These are phyloP conservation scores for Tridacna gigas DNA, from an alignment of 2,888 invertebrate genomes.

Conservation along the genomic window DNA sequence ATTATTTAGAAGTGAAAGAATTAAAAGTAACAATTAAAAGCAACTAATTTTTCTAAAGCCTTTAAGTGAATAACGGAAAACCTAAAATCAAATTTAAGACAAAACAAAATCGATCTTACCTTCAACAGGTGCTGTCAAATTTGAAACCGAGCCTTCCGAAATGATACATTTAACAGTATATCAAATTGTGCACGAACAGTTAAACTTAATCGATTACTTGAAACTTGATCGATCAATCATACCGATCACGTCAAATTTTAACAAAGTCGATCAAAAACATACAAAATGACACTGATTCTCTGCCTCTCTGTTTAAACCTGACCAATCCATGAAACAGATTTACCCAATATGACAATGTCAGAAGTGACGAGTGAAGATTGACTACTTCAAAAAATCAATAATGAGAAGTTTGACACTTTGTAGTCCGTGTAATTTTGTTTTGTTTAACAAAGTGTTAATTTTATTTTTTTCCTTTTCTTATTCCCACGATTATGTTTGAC, in stretches of 20 bases:
- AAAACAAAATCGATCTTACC: constrained; percentile 4
- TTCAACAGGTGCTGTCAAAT: background rate
- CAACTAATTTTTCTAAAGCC: background rate
- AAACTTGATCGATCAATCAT: background rate
- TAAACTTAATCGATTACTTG: background rate
- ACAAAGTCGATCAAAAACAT: background rate
- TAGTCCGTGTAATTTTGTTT: background rate
- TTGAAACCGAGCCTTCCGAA: background rate
- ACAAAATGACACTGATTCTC: background rate
- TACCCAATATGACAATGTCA: background rate
- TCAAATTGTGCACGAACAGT: background rate
- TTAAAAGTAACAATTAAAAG: no score
- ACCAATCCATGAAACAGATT: background rate
- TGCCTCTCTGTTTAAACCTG: background rate
- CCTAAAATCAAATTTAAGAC: background rate
- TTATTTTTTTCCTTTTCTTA: no score
- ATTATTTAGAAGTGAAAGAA: no score
- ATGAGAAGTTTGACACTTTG: constrained; percentile 4
- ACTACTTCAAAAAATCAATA: background rate
- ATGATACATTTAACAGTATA: background rate
- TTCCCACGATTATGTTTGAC: background rate
- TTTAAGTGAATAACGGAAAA: background rate
- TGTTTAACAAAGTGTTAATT: background rate
- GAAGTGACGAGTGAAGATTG: background rate
- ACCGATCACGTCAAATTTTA: constrained; percentile 7